A percentile compares a stretch with the other conserved stretches of the same genome.
Conservation (phyloP, 2,797 vertebrate species). For the Hippocampus kuda region DNA sequence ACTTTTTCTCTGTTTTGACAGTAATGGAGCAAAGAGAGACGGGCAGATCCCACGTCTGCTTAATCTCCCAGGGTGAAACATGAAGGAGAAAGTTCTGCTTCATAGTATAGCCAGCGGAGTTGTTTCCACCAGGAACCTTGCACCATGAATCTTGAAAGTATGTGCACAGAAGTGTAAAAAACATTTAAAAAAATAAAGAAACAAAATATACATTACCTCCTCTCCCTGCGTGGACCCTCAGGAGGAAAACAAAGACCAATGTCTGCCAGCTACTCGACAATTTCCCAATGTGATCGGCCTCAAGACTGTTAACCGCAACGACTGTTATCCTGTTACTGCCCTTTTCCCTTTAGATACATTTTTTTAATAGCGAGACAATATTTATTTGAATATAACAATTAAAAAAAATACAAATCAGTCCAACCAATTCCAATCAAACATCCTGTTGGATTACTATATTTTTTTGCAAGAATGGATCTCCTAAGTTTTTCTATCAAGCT, state of each 20-base stretch:
- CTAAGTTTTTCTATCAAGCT: slow-evolving; percentile 77
- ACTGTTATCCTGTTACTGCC: slow-evolving; percentile 59
- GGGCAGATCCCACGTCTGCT: slow-evolving; percentile 39
- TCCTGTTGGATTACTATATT: slow-evolving; percentile 54
- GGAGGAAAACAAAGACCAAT: slow-evolving; percentile 26
- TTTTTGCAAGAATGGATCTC: slow-evolving; percentile 67
- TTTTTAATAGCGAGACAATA: slow-evolving; percentile 48
- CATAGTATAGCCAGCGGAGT: slow-evolving; percentile 42
- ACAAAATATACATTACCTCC: slow-evolving; percentile 10
- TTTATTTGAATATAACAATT: slow-evolving; percentile 40
- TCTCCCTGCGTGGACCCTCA: background rate
- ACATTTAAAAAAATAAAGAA: slow-evolving; percentile 6
- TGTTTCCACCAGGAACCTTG: slow-evolving; percentile 38
- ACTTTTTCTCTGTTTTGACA: slow-evolving; percentile 45
- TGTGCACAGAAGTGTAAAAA: slow-evolving; percentile 36
- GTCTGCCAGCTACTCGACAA: slow-evolving; percentile 34
- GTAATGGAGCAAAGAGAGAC: slow-evolving; percentile 46
- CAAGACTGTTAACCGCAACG: slow-evolving; percentile 66
- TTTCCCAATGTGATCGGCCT: slow-evolving; percentile 47
- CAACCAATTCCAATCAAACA: slow-evolving; percentile 31
- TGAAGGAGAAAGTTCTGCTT: slow-evolving; percentile 52
- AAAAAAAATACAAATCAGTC: slow-evolving; percentile 17
- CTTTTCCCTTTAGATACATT: slow-evolving; percentile 40
- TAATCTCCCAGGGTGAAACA: slow-evolving; percentile 53
- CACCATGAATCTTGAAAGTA: slow-evolving; percentile 35